These are phyloP conservation scores for Pterostichus niger DNA, from an alignment of 2,888 invertebrate genomes.

Conservation along the genomic window DNA sequence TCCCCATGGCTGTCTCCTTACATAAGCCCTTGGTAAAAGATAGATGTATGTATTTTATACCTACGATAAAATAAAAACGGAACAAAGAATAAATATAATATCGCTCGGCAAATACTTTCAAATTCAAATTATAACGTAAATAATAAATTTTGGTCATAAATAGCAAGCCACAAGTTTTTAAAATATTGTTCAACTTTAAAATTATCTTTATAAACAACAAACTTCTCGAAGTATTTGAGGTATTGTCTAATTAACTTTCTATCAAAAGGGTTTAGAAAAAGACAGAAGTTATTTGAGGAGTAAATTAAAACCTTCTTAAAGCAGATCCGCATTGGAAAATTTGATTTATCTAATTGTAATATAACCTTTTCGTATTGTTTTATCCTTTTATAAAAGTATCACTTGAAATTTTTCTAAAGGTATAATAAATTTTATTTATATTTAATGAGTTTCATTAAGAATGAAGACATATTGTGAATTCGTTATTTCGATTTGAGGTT, in stretches of 20 bases:
- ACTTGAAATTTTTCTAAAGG: not conserved
- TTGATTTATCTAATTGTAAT: constrained; percentile 22
- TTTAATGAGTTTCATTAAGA: no score
- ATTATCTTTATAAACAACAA: constrained; percentile 29
- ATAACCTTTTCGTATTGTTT: not conserved
- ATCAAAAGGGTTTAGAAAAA: constrained; percentile 35
- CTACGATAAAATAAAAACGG: no score
- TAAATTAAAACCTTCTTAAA: constrained; percentile 25
- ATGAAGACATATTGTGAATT: no score
- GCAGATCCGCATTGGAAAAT: constrained; percentile 4
- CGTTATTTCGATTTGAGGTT: no score
- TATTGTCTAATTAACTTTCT: constrained; percentile 36
- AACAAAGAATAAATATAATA: no score
- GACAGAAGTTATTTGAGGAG: constrained; percentile 36
- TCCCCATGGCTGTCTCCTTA: no score
- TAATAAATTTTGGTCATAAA: constrained; percentile 1
- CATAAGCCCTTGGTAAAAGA: no score
- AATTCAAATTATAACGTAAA: no score
- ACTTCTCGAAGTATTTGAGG: constrained; percentile 24
- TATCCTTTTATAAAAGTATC: not conserved
- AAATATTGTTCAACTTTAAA: constrained; percentile 5
- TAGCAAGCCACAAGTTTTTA: not conserved
- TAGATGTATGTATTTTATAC: no score
- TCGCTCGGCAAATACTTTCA: no score
- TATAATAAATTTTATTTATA: no score